These are phyloP conservation scores for Gastrophysa polygoni DNA, from an alignment of 2,888 invertebrate genomes.

Conservation along the genomic window DNA sequence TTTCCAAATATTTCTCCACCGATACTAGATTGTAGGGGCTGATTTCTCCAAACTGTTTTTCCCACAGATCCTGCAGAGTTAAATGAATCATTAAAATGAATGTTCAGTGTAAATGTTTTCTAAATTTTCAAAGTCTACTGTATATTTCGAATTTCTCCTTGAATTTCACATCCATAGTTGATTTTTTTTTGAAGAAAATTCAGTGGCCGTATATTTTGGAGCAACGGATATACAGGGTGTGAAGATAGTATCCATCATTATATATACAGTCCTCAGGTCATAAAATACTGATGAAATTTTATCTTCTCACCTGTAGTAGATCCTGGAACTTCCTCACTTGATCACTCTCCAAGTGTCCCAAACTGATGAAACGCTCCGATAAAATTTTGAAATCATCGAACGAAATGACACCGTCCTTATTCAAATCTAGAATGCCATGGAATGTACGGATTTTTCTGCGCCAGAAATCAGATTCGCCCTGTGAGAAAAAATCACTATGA, in stretches of 20 bases:
- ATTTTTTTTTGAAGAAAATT: no score
- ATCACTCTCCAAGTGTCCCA: conserved; percentile 73
- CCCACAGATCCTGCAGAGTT: conserved; percentile 72
- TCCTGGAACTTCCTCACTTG: conserved; percentile 73
- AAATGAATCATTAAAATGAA: conserved; percentile 19
- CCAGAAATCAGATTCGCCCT: conserved; percentile 75
- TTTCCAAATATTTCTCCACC: conserved; percentile 80
- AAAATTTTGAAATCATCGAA: conserved; percentile 80
- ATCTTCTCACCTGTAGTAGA: conserved; percentile 73
- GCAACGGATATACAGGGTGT: no score
- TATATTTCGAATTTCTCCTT: no score
- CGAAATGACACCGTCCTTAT: conserved; percentile 84
- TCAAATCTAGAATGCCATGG: conserved; percentile 81
- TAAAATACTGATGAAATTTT: no score
- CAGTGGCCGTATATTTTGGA: no score
- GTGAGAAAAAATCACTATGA: no score
- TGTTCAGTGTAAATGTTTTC: no score
- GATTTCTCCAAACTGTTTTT: conserved; percentile 82
- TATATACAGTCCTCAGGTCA: no score
- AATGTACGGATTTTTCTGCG: conserved; percentile 84
- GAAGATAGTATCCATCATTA: no score
- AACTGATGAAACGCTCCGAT: conserved; percentile 73
- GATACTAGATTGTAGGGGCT: conserved; percentile 82
- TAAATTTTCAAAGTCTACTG: no score
- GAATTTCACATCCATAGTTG: no score